Evolutionary conservation across 2,797 vertebrate species (phyloP).

Genomic region (Harpagifer antarcticus): DNA sequence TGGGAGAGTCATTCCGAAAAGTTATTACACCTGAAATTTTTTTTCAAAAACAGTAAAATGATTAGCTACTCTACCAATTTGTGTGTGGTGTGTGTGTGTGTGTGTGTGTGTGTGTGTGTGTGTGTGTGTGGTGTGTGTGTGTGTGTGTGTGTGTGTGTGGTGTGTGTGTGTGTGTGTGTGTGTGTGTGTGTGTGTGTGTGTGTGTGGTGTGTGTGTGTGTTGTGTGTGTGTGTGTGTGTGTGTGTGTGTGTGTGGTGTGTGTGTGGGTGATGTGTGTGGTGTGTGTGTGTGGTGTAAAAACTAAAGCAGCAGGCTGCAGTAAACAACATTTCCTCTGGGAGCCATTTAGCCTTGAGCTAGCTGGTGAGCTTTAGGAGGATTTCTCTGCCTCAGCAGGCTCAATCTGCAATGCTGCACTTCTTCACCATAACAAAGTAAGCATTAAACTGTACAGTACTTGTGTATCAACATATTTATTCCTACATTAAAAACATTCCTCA

Average conservation of each 20-base stretch:
- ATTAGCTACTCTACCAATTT: no score
- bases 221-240: no score
- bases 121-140: background rate
- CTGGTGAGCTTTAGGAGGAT: conserved; percentile 6
- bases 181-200: no score
- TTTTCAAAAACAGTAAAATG: no score
- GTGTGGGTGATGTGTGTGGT: no score
- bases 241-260: background rate
- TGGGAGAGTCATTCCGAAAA: no score
- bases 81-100: no score
- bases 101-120: no score
- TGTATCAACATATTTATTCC: background rate
- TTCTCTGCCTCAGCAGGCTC: conserved; percentile 11
- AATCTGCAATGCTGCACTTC: conserved; percentile 7
- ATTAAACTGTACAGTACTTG: no score
- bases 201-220: no score
- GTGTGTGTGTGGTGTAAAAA: background rate
- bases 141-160: no score
- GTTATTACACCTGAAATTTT: background rate
- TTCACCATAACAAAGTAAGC: background rate
- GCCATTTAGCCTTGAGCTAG: conserved; percentile 15
- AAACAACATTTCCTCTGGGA: conserved; percentile 46
- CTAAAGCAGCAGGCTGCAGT: conserved; percentile 8
- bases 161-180: no score
- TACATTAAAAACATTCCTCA: background rate